Conservation (phyloP, 1,140 invertebrate species). For the Aphaenogaster rudis region DNA sequence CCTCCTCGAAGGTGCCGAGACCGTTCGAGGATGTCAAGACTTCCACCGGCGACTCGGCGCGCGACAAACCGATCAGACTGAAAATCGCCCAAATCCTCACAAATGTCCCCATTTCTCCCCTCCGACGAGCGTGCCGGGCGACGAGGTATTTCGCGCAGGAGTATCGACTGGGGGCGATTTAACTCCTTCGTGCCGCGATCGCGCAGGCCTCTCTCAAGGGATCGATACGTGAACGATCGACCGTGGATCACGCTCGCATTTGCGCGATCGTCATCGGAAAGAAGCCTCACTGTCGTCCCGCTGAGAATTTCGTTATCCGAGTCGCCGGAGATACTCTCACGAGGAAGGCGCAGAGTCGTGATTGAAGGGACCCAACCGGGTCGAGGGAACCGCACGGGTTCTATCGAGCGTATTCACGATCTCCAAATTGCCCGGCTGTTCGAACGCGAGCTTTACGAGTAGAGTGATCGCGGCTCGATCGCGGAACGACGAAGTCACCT, state of each 20-base stretch:
- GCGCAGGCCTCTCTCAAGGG: neutral
- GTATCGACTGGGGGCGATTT: neutral
- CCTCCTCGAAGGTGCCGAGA: conserved; percentile 63
- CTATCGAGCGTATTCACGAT: conserved; percentile 50
- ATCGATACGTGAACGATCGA: neutral
- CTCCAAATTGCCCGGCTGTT: conserved; percentile 54
- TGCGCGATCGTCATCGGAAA: neutral
- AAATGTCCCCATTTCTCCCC: conserved; percentile 52
- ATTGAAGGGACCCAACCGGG: neutral
- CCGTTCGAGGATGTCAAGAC: conserved; percentile 53
- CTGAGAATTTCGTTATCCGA: neutral
- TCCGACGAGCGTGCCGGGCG: neutral
- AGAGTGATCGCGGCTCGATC: conserved; percentile 71
- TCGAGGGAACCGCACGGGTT: neutral
- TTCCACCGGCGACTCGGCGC: conserved; percentile 66
- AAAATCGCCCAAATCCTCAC: conserved; percentile 49
- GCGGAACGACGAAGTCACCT: conserved; percentile 59
- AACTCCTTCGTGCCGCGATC: neutral
- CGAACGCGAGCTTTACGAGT: conserved; percentile 71
- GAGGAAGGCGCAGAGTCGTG: neutral
- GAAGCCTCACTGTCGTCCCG: neutral
- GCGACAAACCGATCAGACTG: conserved; percentile 36
- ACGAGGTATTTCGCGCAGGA: neutral
- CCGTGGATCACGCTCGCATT: conserved; percentile 4
- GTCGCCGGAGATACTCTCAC: neutral